A percentile compares a stretch with the other conserved stretches of the same genome.
Conservation (phyloP, 2,113 vertebrate genomes). For the Rhegmatorhina hoffmannsi region DNA sequence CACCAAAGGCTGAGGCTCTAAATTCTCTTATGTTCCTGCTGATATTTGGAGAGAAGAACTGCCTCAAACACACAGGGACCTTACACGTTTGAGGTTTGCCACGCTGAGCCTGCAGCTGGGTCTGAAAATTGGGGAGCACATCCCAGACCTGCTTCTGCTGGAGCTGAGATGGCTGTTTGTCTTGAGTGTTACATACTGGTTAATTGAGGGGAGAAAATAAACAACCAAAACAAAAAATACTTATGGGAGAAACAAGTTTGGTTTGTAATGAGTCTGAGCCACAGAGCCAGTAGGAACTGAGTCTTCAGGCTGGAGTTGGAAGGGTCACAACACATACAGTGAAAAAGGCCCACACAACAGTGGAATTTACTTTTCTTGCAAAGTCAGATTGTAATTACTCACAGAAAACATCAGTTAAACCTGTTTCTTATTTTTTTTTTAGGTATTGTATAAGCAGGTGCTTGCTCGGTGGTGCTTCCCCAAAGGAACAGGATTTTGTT, state of each 20-base stretch:
- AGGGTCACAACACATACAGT: background rate
- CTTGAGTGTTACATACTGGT: background rate
- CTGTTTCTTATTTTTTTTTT: background rate
- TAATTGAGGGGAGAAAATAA: background rate
- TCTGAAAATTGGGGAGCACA: background rate
- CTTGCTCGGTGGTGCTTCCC: background rate
- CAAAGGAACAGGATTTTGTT: background rate
- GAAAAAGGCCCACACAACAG: background rate
- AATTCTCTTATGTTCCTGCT: background rate
- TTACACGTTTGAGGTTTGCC: background rate
- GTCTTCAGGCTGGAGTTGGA: background rate
- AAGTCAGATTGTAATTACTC: background rate
- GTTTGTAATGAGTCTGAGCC: background rate
- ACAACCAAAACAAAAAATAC: background rate
- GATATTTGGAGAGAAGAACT: background rate
- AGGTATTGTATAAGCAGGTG: background rate
- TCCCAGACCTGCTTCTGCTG: background rate
- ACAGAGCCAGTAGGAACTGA: background rate
- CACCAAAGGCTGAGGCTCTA: background rate
- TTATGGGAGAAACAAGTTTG: background rate
- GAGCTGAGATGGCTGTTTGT: background rate
- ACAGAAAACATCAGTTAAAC: background rate
- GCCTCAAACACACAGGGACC: no score
- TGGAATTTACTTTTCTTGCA: background rate
- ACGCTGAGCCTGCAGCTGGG: background rate